Evolutionary conservation across 64 coral and sea anemone species (phyloP), one percentile per base, ranked within the genome.

Genomic region (Porites lutea): DNA sequence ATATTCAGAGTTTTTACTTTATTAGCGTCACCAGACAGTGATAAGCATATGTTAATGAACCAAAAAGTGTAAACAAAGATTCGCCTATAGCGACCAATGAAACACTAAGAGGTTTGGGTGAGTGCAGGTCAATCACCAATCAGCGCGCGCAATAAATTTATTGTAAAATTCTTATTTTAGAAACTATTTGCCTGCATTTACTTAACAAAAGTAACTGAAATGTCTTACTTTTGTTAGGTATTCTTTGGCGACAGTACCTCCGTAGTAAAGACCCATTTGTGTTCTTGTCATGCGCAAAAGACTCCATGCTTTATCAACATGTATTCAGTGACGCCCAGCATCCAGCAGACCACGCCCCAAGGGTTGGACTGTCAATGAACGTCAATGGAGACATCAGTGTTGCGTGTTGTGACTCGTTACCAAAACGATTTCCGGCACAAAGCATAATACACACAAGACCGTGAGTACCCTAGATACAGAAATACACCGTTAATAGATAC

Each of bases 261-360:
- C 91, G 82, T 69, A 84, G 75, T 65, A 95, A 90, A 72, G 97
- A 98, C 43, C 97, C 97, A 13, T 78, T 88, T 72, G 94, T 98
- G 11, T 72, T 98, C 15, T 70, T 98, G 13, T 98, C 97, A 65
- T 96, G 97, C 48, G 92, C 94, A 19, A 98, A 98, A 52, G 97
- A 98, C 64, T 90, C 90, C 20, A 98, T 89, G 48, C 49, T 98
- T 45, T 96, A 78, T 88, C 97, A 96, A 43, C 94, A 98, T 64
- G 87, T 90, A 54, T 98, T 98, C 48, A 90, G 75, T 69, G 97
- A 98, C 60, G 97, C 97, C 5, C 85, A 98, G 53, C 91, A 83
- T 48, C 97, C 97, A 6, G 97, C 87, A 14, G 97, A 98, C 16
- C 83, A 98, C 47, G 94, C 94, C 13, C 97, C 97, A 2, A 88